Evolutionary conservation across 2,888 invertebrate genomes (phyloP).

Genomic region (Aspidiotus rigidus): DNA sequence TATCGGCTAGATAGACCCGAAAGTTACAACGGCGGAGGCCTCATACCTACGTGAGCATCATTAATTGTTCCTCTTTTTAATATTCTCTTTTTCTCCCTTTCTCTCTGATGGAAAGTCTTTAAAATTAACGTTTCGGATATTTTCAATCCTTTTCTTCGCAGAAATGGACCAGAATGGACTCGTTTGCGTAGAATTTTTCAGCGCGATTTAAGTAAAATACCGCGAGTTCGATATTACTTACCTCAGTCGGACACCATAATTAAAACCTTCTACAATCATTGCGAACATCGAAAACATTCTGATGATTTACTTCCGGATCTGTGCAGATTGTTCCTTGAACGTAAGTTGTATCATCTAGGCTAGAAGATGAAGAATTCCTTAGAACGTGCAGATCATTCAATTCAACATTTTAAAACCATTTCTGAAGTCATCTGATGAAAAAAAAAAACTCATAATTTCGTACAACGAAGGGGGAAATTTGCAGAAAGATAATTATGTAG

Average conservation of each 20-base stretch:
- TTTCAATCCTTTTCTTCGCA: conserved; percentile 43
- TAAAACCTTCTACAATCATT: conserved; percentile 53
- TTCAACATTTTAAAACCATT: conserved; percentile 15
- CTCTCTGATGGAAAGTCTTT: too few relatives aligned
- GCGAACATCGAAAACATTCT: conserved; percentile 14
- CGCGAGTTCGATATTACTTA: conserved; percentile 58
- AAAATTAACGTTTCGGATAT: neutral
- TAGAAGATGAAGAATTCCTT: neutral
- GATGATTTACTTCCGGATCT: conserved; percentile 61
- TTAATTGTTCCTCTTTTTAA: neutral
- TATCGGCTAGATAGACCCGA: conserved; percentile 63
- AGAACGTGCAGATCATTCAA: neutral
- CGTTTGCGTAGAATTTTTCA: conserved; percentile 67
- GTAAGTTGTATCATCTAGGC: conserved; percentile 47
- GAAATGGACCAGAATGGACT: conserved; percentile 79
- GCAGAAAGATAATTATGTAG: too few relatives aligned
- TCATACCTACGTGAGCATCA: conserved; percentile 68
- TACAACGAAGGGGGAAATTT: too few relatives aligned
- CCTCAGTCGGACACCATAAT: conserved; percentile 55
- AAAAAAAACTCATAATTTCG: too few relatives aligned
- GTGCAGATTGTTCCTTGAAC: conserved; percentile 65
- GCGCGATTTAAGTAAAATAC: conserved; percentile 64
- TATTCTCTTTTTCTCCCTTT: too few relatives aligned
- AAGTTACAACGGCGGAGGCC: conserved; percentile 69
- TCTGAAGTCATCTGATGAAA: too few relatives aligned